These are phyloP conservation scores for Platalea minor DNA, from an alignment of 2,797 vertebrate species.

Conservation along the genomic window DNA sequence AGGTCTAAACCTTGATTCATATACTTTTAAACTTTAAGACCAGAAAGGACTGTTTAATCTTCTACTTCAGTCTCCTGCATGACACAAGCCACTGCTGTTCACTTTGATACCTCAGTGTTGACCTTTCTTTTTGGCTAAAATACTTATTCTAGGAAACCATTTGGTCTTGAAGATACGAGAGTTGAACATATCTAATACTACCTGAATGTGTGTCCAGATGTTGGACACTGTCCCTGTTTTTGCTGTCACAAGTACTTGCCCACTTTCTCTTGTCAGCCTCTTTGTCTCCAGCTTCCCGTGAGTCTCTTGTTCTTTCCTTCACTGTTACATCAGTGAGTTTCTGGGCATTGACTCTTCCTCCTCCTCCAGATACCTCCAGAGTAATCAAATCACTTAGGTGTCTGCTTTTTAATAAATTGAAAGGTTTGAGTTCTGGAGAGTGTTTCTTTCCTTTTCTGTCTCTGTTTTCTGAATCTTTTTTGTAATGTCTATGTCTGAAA, in stretches of 20 bases:
- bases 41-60: neutral
- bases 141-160: neutral
- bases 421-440: neutral
- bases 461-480: neutral
- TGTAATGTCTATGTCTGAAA: neutral
- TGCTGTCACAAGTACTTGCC: neutral
- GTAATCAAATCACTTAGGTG: neutral
- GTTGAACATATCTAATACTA: neutral
- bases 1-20: neutral
- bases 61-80: neutral
- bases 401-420: neutral
- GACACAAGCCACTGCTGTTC: neutral
- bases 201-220: neutral
- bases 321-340: neutral
- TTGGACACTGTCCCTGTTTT: neutral
- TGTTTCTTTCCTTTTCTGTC: neutral
- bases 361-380: neutral
- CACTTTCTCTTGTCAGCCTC: neutral
- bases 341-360: neutral
- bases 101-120: rapidly evolving
- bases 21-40: neutral
- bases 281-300: neutral
- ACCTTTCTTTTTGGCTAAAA: neutral
- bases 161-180: neutral
- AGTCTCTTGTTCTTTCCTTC: neutral